Conservation (phyloP, 1,140 invertebrate genomes). For the Galendromus occidentalis region DNA sequence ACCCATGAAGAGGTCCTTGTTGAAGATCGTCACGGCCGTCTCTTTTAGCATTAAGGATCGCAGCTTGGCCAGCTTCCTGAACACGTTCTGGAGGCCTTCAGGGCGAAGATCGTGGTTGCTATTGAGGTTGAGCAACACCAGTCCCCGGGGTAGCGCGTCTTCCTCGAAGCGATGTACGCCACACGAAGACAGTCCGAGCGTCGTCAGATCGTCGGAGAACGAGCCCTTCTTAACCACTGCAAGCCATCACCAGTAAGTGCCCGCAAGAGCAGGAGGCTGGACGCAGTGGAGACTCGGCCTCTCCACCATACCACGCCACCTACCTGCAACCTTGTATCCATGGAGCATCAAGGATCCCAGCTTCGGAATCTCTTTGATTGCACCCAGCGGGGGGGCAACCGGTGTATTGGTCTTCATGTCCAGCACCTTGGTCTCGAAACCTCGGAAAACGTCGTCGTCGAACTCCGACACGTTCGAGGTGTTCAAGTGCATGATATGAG, state of each 20-base stretch:
- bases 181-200: slow-evolving; percentile 1
- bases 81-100: neutral
- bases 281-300: no score
- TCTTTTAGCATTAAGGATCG: neutral
- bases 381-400: neutral
- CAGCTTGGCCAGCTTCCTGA: neutral
- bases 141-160: neutral
- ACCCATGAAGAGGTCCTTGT: neutral
- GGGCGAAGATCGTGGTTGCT: neutral
- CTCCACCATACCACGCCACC: neutral
- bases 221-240: slow-evolving; percentile 2
- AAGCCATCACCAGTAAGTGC: neutral
- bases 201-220: neutral
- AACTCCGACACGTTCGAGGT: neutral
- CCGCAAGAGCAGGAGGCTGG: no score
- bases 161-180: neutral
- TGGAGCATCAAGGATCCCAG: slow-evolving; percentile 4
- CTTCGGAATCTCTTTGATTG: neutral
- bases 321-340: slow-evolving; percentile 2
- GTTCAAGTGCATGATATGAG: neutral
- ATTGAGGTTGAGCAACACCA: neutral
- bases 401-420: neutral
- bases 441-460: neutral
- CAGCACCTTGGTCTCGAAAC: neutral
- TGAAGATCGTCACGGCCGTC: neutral